phyloP scores from a whole-genome alignment of 2,113 vertebrate species.

The Gobiocypris rarus region DNA sequence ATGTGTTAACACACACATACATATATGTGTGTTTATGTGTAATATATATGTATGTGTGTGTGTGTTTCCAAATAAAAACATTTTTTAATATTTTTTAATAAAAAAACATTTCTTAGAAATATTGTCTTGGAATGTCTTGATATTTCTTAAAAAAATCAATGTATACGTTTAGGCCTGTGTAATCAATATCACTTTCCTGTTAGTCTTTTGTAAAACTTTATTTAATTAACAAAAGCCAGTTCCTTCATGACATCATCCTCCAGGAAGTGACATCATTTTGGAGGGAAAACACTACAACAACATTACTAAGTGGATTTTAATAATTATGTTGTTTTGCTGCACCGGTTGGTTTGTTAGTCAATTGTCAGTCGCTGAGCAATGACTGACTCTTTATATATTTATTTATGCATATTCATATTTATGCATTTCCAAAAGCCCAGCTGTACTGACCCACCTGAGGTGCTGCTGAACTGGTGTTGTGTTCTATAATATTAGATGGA shows the following conservation, averaged over 20 bases:
- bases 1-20: too few relatives aligned
- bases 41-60: too few relatives aligned
- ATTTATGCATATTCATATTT: too few relatives aligned
- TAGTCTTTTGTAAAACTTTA: background rate
- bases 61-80: too few relatives aligned
- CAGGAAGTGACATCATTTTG: background rate
- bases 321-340: background rate
- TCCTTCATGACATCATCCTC: background rate
- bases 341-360: background rate
- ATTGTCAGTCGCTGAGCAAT: background rate
- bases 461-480: background rate
- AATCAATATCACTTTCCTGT: background rate
- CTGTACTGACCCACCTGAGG: background rate
- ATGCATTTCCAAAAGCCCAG: background rate
- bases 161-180: background rate
- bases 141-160: too few relatives aligned
- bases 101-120: too few relatives aligned
- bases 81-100: too few relatives aligned
- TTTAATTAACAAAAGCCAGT: background rate
- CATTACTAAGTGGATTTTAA: background rate
- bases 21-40: too few relatives aligned
- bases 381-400: background rate
- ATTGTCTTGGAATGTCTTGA: too few relatives aligned
- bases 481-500: background rate
- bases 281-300: background rate